These are phyloP conservation scores for Myotis myotis DNA, from an alignment of 2,797 vertebrate species.

Conservation along the genomic window DNA sequence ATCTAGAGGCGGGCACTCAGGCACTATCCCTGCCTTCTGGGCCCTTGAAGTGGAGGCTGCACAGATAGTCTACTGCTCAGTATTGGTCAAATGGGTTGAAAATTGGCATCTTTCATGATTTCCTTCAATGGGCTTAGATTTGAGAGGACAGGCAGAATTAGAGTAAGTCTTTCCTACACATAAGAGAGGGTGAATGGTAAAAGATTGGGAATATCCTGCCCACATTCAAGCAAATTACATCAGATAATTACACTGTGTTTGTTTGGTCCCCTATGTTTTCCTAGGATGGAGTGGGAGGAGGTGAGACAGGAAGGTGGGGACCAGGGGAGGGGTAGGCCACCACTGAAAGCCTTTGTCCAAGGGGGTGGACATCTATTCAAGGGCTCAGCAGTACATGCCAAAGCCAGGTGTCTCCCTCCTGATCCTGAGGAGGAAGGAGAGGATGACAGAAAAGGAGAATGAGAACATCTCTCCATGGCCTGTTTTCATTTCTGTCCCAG, in stretches of 20 bases:
- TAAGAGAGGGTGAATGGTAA: background rate
- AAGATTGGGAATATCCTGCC: background rate
- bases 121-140: background rate
- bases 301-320: background rate
- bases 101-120: constrained; percentile 2
- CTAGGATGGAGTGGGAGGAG: background rate
- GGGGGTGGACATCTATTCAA: background rate
- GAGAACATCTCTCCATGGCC: background rate
- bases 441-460: background rate
- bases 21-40: background rate
- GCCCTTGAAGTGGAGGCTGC: background rate
- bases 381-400: background rate
- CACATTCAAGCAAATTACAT: background rate
- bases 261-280: background rate
- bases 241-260: background rate
- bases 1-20: background rate
- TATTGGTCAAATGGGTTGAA: background rate
- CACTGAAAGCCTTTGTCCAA: background rate
- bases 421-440: background rate
- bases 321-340: too few relatives aligned
- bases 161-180: background rate
- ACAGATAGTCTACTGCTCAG: background rate
- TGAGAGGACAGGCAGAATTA: background rate
- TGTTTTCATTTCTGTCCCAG: constrained; percentile 14
- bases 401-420: background rate